Evolutionary conservation across 1,140 invertebrate species (phyloP).

Genomic region (Eufriesea mexicana): DNA sequence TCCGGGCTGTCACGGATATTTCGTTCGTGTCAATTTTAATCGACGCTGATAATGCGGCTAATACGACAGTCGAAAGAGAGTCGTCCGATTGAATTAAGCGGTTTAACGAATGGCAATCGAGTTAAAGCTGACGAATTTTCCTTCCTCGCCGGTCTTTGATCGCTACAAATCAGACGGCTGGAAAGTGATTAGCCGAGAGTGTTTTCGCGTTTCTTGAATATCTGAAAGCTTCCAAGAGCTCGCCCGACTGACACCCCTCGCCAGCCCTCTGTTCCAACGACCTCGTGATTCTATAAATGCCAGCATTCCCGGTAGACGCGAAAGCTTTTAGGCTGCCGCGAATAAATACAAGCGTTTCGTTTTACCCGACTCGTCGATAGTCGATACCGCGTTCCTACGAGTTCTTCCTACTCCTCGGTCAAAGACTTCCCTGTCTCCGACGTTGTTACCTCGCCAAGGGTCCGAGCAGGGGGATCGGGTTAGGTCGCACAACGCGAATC

Average conservation of each 20-base stretch:
- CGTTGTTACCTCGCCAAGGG: too few relatives aligned
- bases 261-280: background rate
- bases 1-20: background rate
- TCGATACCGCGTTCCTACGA: background rate
- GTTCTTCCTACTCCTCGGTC: too few relatives aligned
- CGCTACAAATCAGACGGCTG: background rate
- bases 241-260: background rate
- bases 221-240: background rate
- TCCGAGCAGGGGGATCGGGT: too few relatives aligned
- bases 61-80: constrained; percentile 4
- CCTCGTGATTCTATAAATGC: constrained; percentile 17
- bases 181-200: background rate
- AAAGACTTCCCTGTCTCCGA: background rate
- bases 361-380: background rate
- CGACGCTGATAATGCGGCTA: background rate
- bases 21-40: constrained; percentile 29
- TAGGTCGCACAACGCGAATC: too few relatives aligned
- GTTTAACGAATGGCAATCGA: constrained; percentile 8
- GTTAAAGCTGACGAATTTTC: constrained; percentile 28
- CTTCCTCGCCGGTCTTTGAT: background rate
- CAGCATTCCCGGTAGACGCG: background rate
- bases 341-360: background rate
- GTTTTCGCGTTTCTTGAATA: constrained; percentile 8
- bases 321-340: constrained; percentile 14
- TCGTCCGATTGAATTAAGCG: constrained; percentile 22